Conservation (phyloP, 2,113 vertebrate species). For the Rhinoptilus africanus region DNA sequence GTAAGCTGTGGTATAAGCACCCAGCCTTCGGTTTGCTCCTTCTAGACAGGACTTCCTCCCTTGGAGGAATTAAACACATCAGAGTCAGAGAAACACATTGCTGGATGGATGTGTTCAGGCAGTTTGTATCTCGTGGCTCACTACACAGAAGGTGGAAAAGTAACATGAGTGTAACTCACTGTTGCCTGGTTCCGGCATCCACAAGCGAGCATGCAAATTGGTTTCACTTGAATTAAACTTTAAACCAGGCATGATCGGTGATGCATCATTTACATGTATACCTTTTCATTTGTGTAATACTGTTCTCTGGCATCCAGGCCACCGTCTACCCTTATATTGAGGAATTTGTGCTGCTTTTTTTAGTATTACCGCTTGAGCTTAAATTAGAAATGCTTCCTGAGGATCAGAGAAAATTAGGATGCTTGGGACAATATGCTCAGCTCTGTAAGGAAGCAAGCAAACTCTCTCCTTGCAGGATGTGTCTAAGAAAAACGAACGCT, state of each 20-base stretch:
- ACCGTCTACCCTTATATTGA: not conserved
- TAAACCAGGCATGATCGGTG: not conserved
- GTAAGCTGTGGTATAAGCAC: slow-evolving; percentile 41
- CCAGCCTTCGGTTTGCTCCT: not conserved
- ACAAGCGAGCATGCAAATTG: not conserved
- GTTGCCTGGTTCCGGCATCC: not conserved
- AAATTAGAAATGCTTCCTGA: not conserved
- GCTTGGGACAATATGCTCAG: not conserved
- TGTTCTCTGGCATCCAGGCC: not conserved
- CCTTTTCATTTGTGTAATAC: not conserved
- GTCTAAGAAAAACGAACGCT: slow-evolving; percentile 94
- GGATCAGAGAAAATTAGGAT: not conserved
- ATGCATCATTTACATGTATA: not conserved
- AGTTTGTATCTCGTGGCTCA: not conserved
- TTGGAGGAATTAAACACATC: not conserved
- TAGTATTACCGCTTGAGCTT: not conserved
- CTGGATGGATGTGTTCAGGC: not conserved
- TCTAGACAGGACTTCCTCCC: not conserved
- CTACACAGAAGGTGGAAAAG: not conserved
- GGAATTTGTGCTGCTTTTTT: not conserved
- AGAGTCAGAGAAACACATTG: not conserved
- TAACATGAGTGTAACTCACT: not conserved
- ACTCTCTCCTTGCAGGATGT: slow-evolving; percentile 81
- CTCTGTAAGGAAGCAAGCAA: not conserved
- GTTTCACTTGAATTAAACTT: not conserved